phyloP scores from a whole-genome alignment of 2,113 vertebrate species.

The Petrocephalus microphthalmus region DNA sequence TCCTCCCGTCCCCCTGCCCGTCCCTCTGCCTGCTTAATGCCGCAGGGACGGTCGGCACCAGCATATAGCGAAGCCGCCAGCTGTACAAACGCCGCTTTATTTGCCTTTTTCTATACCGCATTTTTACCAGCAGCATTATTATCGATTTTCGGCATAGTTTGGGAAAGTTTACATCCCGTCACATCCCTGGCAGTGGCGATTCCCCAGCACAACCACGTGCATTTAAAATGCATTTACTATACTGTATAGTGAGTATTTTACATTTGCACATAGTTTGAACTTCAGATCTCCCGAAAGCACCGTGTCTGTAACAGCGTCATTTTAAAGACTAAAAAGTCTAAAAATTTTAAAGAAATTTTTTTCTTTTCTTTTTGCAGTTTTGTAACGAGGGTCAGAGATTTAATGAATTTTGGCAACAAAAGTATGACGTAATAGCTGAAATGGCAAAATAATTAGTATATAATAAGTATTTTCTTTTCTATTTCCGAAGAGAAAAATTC shows the following conservation, averaged over 20 bases:
- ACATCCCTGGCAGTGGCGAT: not conserved
- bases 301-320: not conserved
- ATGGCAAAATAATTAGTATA: not conserved
- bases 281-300: not conserved
- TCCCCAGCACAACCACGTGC: not conserved
- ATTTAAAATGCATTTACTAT: not conserved
- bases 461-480: not conserved
- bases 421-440: not conserved
- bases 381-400: not conserved
- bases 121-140: not conserved
- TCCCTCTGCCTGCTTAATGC: slow-evolving; percentile 18
- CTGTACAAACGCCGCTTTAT: not conserved
- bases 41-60: not conserved
- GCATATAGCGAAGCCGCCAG: not conserved
- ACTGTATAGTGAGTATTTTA: not conserved
- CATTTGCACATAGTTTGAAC: too few species aligned
- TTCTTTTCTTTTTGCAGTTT: not conserved
- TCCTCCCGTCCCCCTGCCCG: not conserved
- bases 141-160: not conserved
- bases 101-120: not conserved
- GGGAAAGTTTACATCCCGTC: not conserved
- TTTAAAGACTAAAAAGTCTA: too few species aligned
- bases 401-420: not conserved
- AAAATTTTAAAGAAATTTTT: too few species aligned
- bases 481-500: not conserved